Evolutionary conservation across 2,797 vertebrate genomes (phyloP).

Genomic region (Labroides dimidiatus): DNA sequence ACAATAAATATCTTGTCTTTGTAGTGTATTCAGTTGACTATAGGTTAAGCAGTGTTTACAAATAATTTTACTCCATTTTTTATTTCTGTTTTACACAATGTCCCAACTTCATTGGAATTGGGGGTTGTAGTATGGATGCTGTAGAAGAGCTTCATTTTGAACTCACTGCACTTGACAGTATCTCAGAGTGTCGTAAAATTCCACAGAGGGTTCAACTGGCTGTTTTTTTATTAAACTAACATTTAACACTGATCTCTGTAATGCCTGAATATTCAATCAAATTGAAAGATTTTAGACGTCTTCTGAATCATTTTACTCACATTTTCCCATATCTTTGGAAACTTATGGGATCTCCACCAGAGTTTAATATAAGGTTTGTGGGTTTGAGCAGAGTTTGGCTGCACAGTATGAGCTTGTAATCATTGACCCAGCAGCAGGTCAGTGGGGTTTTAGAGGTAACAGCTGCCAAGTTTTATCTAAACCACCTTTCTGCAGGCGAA

Average conservation of each 20-base stretch:
- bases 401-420: constrained; percentile 18
- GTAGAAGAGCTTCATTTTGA: too few relatives aligned
- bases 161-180: too few relatives aligned
- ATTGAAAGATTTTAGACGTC: neutral
- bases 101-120: too few relatives aligned
- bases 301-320: constrained; percentile 3
- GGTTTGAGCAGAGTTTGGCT: constrained; percentile 15
- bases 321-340: neutral
- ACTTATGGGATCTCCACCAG: neutral
- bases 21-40: too few relatives aligned
- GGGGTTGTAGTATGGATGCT: too few relatives aligned
- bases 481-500: constrained; percentile 4
- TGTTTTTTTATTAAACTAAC: neutral
- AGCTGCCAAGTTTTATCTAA: constrained; percentile 24
- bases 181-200: neutral
- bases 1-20: too few relatives aligned
- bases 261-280: neutral
- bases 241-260: neutral
- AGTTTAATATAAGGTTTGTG: constrained; percentile 5
- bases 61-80: too few relatives aligned
- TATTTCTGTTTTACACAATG: too few relatives aligned
- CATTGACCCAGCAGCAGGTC: constrained; percentile 28
- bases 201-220: too few relatives aligned
- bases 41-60: too few relatives aligned
- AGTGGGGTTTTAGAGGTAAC: constrained; percentile 24